Evolutionary conservation across 2,888 invertebrate genomes (phyloP).

Genomic region (Machimus rusticus): DNA sequence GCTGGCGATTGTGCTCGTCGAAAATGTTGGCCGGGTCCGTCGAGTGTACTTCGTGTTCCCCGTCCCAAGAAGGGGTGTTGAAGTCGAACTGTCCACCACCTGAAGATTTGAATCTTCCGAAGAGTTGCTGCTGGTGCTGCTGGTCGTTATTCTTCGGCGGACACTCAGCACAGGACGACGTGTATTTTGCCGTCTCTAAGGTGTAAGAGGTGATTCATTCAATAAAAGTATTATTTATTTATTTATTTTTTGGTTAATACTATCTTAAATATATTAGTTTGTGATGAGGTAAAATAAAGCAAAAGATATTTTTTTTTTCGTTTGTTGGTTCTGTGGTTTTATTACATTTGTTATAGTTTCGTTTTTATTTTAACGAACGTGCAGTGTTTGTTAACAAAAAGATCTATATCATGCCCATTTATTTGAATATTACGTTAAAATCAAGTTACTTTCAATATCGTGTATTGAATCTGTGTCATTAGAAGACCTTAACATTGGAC

Average conservation of each 20-base stretch:
- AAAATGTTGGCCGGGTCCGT: constrained; percentile 25
- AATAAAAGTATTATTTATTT: neutral
- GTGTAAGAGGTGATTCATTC: neutral
- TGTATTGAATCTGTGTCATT: neutral
- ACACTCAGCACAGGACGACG: constrained; percentile 59
- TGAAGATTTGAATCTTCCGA: constrained; percentile 51
- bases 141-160: constrained; percentile 54
- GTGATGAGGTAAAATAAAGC: constrained; percentile 4
- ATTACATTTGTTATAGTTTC: neutral
- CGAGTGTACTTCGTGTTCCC: constrained; percentile 33
- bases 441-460: neutral
- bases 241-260: neutral
- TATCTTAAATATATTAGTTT: constrained; percentile 13
- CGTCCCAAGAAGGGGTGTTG: neutral
- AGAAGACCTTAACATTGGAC: neutral
- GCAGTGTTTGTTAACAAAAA: neutral
- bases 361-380: neutral
- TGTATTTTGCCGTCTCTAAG: constrained; percentile 49
- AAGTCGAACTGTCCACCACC: constrained; percentile 62
- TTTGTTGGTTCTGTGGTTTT: constrained; percentile 33
- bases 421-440: neutral
- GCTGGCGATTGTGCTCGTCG: constrained; percentile 51
- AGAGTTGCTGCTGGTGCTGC: neutral
- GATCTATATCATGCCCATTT: neutral
- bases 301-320: neutral